A percentile compares a stretch with the other conserved stretches of the same genome.
Conservation (phyloP, 1,140 invertebrate species). For the Drosophila biarmipes region DNA sequence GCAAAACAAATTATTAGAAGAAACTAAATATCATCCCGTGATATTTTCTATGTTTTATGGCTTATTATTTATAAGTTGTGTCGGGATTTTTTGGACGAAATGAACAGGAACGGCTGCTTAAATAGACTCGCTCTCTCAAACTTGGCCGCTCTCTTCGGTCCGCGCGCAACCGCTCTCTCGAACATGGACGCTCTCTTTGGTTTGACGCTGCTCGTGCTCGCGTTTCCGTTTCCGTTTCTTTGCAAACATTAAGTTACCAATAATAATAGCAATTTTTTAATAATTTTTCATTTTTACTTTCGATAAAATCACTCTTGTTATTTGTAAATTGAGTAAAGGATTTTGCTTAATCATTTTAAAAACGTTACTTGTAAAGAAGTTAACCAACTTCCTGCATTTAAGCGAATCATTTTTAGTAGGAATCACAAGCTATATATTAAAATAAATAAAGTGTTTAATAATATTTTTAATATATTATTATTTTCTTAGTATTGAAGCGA, state of each 20-base stretch:
- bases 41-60: not conserved
- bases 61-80: not conserved
- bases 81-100: constrained; percentile 6
- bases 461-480: not conserved
- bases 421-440: too few species aligned
- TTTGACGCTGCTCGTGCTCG: not conserved
- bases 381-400: too few species aligned
- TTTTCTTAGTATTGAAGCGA: not conserved
- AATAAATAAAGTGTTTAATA: not conserved
- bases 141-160: too few species aligned
- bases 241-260: not conserved
- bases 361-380: too few species aligned
- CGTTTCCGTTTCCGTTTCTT: not conserved
- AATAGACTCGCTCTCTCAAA: not conserved
- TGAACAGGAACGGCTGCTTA: not conserved
- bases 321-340: too few species aligned
- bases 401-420: too few species aligned
- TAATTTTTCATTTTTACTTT: too few species aligned
- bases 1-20: constrained; percentile 11
- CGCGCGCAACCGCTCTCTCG: not conserved
- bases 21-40: constrained; percentile 26
- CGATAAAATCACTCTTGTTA: not conserved
- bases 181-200: not conserved
- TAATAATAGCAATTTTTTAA: too few species aligned
- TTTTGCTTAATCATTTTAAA: too few species aligned